Percentiles rank a stretch among this genome's conserved stretches.
phyloP scores from a whole-genome alignment of 2,888 invertebrate species.

The Epinotia brunnichana region DNA sequence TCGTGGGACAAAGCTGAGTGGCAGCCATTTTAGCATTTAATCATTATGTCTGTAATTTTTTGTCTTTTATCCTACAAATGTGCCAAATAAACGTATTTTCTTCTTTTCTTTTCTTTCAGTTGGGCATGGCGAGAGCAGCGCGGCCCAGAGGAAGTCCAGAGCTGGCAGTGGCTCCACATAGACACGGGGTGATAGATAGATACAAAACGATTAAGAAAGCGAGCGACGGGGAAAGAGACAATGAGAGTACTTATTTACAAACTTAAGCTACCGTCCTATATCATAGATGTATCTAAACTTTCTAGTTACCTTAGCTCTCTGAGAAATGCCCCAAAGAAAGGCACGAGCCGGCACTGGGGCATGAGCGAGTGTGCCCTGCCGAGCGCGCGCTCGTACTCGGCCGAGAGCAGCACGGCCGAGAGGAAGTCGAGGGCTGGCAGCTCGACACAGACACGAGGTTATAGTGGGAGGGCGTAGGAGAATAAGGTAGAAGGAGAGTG shows the following conservation, averaged over 20 bases:
- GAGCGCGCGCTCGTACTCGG: slow-evolving; percentile 92
- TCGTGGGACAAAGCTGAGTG: too few species aligned
- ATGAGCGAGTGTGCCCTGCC: slow-evolving; percentile 92
- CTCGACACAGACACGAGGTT: neutral
- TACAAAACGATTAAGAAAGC: too few species aligned
- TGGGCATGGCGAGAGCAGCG: slow-evolving; percentile 87
- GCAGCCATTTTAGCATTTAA: too few species aligned
- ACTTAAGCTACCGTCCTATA: too few species aligned
- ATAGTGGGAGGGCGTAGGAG: neutral
- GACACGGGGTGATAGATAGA: neutral
- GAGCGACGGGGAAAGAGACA: neutral
- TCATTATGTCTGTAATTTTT: too few species aligned
- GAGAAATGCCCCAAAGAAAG: slow-evolving; percentile 96
- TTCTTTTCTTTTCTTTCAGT: too few species aligned
- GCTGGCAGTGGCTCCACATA: slow-evolving; percentile 84
- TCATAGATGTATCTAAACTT: too few species aligned
- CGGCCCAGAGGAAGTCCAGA: slow-evolving; percentile 90
- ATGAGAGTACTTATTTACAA: too few species aligned
- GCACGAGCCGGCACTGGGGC: slow-evolving; percentile 93
- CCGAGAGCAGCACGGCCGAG: slow-evolving; percentile 89
- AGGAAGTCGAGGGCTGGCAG: slow-evolving; percentile 92
- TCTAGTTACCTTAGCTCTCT: slow-evolving; percentile 89
- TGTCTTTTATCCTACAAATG: too few species aligned
- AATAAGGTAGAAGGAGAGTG: neutral
- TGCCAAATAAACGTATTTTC: too few species aligned